These are phyloP conservation scores for Malacosoma neustria DNA, from an alignment of 2,888 invertebrate species.

Conservation along the genomic window DNA sequence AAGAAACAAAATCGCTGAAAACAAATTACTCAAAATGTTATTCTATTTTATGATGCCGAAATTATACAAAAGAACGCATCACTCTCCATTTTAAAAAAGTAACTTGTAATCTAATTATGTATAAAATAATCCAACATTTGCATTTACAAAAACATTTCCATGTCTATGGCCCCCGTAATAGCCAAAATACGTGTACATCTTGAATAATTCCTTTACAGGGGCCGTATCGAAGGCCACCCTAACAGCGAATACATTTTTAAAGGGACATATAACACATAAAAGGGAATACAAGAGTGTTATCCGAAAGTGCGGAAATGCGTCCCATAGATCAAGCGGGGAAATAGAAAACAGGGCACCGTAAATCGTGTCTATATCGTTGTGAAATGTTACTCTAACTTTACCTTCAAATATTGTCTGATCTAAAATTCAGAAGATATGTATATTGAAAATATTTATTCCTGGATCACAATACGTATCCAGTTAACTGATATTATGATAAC, in stretches of 20 bases:
- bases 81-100: too few relatives aligned
- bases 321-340: conserved; percentile 66
- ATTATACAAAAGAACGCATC: too few relatives aligned
- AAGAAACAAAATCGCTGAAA: too few relatives aligned
- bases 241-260: conserved; percentile 66
- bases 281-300: conserved; percentile 63
- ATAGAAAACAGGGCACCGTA: conserved; percentile 64
- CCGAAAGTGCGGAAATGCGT: conserved; percentile 70
- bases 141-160: not conserved
- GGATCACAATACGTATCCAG: too few relatives aligned
- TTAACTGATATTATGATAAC: too few relatives aligned
- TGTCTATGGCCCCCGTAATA: conserved; percentile 2
- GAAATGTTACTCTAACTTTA: conserved; percentile 42
- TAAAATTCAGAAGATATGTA: too few relatives aligned
- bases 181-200: conserved; percentile 21
- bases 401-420: not conserved
- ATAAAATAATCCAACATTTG: too few relatives aligned
- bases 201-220: conserved; percentile 40
- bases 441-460: too few relatives aligned
- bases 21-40: too few relatives aligned
- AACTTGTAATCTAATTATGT: too few relatives aligned
- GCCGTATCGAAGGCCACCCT: conserved; percentile 28
- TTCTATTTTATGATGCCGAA: too few relatives aligned
- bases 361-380: conserved; percentile 60
- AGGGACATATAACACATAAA: conserved; percentile 59